These are phyloP conservation scores for Atta cephalotes DNA, from an alignment of 1,140 invertebrate species.

Conservation along the genomic window DNA sequence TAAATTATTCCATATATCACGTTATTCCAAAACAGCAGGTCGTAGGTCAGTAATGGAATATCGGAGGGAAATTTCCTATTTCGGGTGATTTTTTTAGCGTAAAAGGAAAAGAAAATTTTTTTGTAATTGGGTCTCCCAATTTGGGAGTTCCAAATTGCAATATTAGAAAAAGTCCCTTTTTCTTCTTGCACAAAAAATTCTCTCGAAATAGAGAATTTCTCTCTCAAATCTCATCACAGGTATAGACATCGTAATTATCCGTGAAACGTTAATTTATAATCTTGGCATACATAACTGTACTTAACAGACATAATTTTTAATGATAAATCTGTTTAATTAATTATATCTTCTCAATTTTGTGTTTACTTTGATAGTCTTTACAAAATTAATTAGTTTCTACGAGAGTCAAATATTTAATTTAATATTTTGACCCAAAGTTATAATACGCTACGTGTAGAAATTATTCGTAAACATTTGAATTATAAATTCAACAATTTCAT, in stretches of 20 bases:
- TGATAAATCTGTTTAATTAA: not conserved
- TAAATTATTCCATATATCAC: not conserved
- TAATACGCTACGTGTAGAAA: not conserved
- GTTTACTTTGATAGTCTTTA: not conserved
- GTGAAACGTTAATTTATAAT: slow-evolving; percentile 16
- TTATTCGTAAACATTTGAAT: not conserved
- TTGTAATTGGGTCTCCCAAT: too few species aligned
- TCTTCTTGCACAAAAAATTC: too few species aligned
- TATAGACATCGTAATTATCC: not conserved
- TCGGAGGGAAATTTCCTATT: too few species aligned
- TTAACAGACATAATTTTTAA: not conserved
- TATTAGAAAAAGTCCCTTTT: too few species aligned
- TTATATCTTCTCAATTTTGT: not conserved
- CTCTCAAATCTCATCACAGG: too few species aligned
- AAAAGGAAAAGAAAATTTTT: too few species aligned
- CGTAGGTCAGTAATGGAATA: too few species aligned
- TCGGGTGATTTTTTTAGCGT: too few species aligned
- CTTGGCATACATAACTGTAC: too few species aligned
- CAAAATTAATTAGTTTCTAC: not conserved
- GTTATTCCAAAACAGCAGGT: not conserved
- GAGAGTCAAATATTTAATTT: not conserved
- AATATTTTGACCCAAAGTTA: not conserved
- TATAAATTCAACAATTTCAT: not conserved
- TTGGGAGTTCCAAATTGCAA: too few species aligned
- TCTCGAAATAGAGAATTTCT: too few species aligned